Conservation (phyloP, 2,797 vertebrate genomes). For the Anniella stebbinsi region DNA sequence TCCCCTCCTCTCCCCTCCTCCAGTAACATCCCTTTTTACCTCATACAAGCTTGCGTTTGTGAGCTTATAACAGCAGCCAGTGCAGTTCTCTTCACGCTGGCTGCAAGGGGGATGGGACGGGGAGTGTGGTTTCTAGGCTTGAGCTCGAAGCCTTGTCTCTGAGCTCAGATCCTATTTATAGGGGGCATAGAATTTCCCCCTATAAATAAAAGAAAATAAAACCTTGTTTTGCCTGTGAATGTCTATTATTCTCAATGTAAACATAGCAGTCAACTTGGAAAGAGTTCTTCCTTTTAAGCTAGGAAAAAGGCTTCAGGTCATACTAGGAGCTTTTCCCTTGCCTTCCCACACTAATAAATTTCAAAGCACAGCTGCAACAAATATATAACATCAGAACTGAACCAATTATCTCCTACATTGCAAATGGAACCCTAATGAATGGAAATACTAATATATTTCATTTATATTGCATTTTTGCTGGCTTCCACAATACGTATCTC, state of each 20-base stretch:
- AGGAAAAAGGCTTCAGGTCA: background rate
- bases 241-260: background rate
- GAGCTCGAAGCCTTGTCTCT: too few species aligned
- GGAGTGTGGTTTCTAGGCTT: too few species aligned
- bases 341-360: background rate
- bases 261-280: background rate
- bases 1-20: too few species aligned
- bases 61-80: too few species aligned
- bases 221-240: too few species aligned
- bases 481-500: background rate
- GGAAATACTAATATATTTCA: background rate
- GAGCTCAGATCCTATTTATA: too few species aligned
- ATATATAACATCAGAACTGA: background rate
- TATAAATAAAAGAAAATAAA: background rate
- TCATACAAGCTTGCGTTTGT: too few species aligned
- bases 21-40: too few species aligned
- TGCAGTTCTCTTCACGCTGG: too few species aligned
- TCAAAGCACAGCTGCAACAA: background rate
- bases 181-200: too few species aligned
- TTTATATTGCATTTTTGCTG: background rate
- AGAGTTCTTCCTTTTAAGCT: background rate
- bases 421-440: background rate
- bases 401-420: background rate
- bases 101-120: too few species aligned
- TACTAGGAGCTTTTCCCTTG: background rate